Base-by-base conservation (phyloP, 2,888 invertebrate genomes). In the Saturnia japonica region DNA sequence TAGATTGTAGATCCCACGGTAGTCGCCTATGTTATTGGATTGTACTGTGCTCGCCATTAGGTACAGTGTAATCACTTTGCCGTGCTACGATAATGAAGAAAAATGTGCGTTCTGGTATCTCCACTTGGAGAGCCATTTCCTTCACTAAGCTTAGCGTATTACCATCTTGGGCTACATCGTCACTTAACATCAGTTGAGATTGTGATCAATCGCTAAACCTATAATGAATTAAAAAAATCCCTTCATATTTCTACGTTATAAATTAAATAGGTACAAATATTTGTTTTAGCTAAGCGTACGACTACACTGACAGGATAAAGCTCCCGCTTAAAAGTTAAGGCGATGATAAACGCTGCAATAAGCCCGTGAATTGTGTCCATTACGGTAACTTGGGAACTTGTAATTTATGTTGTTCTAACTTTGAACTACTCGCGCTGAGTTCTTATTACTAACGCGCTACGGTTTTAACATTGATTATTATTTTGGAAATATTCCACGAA, bases 321-420 rank as follows among this genome's bases (percentile, higher is more conserved):
- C 70, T 69, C 73, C 69, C 62, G 70, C 68, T 76, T 71, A 72
- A 78, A 80, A 80, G 79, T 80, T 80, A 72, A 75, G 77, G 79
- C 79, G 75, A 81, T 80, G 82, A 81, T 80, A 82, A 81, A 80
- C 78, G 78, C 76, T 73, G 73, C 77, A 78, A 78, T 78, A 78
- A 80, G 75, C 78, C 68, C 70, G 72, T 71, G 72, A 74, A 73
- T 74, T 67, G 73, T 66, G 72, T 71, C 76, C 69, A 76, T 76
- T 75, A 74, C 69, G 69, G 69, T 68, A 71, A 75, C 72, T 74
- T 71, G 67, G 68, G 68, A 76, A 78, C 73, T 74, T 75, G 66
- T 75, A 74, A 76, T 77, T 75, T 75, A 72, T 75, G 72, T 72
- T 74, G 72, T 72, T 67, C 71, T 73, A 78, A 78, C 74, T 77